phyloP scores from a whole-genome alignment of 1,140 invertebrate species.

The Halyomorpha halys region DNA sequence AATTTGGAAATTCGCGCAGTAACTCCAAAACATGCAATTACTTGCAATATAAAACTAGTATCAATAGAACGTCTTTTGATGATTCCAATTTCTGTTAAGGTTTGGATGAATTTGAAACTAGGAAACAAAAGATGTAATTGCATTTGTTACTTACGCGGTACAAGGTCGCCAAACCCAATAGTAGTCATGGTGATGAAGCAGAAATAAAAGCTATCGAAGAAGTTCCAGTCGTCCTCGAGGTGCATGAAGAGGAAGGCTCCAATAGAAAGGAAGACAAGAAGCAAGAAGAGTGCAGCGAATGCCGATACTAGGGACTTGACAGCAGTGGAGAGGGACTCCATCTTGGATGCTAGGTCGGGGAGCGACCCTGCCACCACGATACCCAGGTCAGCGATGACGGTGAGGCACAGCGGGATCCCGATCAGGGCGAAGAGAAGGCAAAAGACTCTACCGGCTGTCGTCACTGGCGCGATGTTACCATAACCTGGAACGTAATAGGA shows the following conservation, averaged over 20 bases:
- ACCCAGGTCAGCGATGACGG: conserved; percentile 87
- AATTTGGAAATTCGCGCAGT: no score
- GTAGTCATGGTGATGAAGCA: conserved; percentile 93
- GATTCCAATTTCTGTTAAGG: no score
- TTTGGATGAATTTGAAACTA: no score
- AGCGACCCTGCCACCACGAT: conserved; percentile 73
- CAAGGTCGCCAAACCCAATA: conserved; percentile 84
- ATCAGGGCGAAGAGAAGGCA: conserved; percentile 88
- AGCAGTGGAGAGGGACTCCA: conserved; percentile 22
- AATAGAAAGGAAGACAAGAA: conserved; percentile 66
- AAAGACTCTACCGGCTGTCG: conserved; percentile 70
- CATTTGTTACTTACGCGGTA: conserved; percentile 68
- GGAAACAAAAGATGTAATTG: no score
- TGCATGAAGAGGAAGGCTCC: conserved; percentile 54
- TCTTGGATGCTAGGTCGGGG: conserved; percentile 29
- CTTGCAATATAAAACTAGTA: no score
- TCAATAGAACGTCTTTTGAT: no score
- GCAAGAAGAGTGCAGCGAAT: conserved; percentile 54
- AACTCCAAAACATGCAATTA: no score
- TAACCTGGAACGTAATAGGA: conserved; percentile 54
- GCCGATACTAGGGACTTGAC: conserved; percentile 40
- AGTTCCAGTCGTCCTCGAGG: conserved; percentile 80
- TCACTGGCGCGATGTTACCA: conserved; percentile 87
- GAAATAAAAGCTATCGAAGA: conserved; percentile 89
- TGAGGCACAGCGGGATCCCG: conserved; percentile 84